Evolutionary conservation across 2,888 invertebrate species (phyloP).

Genomic region (Labia minor): DNA sequence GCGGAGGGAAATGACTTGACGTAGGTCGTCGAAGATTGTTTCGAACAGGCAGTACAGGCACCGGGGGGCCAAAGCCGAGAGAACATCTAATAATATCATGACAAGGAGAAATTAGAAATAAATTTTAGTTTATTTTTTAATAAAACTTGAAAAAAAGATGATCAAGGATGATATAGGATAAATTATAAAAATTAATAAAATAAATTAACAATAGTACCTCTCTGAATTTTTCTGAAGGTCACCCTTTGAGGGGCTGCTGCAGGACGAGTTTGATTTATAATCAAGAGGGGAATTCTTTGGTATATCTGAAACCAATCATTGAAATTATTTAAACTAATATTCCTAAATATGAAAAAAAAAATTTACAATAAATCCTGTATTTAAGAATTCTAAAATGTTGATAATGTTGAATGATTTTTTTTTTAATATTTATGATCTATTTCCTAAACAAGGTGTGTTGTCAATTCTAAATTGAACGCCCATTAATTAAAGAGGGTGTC

Average conservation of each 20-base stretch:
- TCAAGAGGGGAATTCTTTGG: slow-evolving; percentile 81
- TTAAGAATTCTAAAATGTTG: too few relatives aligned
- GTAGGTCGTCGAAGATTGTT: slow-evolving; percentile 55
- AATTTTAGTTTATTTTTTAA: background rate
- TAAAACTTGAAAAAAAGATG: too few relatives aligned
- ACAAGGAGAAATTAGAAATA: too few relatives aligned
- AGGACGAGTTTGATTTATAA: slow-evolving; percentile 77
- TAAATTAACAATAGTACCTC: slow-evolving; percentile 33
- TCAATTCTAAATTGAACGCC: too few relatives aligned
- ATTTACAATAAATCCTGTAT: too few relatives aligned
- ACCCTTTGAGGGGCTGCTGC: slow-evolving; percentile 76
- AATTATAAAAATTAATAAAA: slow-evolving; percentile 9
- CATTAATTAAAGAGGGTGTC: too few relatives aligned
- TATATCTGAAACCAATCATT: slow-evolving; percentile 55
- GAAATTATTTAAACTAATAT: too few relatives aligned
- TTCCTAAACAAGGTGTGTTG: too few relatives aligned
- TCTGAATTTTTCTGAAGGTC: slow-evolving; percentile 44
- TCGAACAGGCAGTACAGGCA: slow-evolving; percentile 64
- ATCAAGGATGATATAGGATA: slow-evolving; percentile 1
- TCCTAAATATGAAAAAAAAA: too few relatives aligned
- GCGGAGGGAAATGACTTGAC: slow-evolving; percentile 60
- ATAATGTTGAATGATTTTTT: too few relatives aligned
- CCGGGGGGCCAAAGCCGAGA: slow-evolving; percentile 45
- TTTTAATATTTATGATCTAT: too few relatives aligned
- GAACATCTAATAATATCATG: slow-evolving; percentile 52